These are phyloP conservation scores for Heliconius nattereri DNA, from an alignment of 1,140 invertebrate genomes.

Conservation along the genomic window DNA sequence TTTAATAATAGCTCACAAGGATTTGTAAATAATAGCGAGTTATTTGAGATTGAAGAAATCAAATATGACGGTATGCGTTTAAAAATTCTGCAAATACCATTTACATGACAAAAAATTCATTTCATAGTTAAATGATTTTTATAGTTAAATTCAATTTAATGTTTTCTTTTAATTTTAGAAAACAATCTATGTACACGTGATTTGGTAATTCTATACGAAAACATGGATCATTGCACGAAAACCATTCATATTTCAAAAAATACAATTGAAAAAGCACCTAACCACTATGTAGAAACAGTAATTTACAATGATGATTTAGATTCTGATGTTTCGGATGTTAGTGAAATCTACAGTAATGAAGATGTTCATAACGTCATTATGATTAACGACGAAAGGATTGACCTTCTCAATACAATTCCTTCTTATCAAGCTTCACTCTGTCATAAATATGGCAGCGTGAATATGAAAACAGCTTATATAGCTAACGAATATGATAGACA, in stretches of 20 bases:
- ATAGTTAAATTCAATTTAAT: background rate
- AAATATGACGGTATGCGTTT: background rate
- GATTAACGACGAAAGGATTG: constrained; percentile 63
- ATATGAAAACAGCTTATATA: constrained; percentile 53
- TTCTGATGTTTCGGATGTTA: constrained; percentile 61
- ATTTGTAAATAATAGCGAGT: background rate
- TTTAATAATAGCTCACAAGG: background rate
- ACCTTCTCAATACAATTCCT: constrained; percentile 52
- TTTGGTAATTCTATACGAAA: constrained; percentile 68
- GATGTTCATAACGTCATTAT: constrained; percentile 57
- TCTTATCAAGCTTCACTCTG: constrained; percentile 58
- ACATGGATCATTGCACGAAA: constrained; percentile 60
- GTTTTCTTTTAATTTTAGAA: constrained; percentile 18
- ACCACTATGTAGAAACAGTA: constrained; percentile 69
- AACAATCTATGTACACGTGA: constrained; percentile 51
- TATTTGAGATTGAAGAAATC: background rate
- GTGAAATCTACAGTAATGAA: constrained; percentile 60
- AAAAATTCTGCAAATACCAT: background rate
- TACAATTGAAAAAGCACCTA: constrained; percentile 43
- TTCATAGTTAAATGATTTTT: no score
- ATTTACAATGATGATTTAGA: constrained; percentile 64
- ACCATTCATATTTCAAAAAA: constrained; percentile 37
- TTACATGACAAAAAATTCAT: no score
- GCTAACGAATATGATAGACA: constrained; percentile 47
- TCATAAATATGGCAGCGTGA: constrained; percentile 63